Evolutionary conservation across 2,797 vertebrate genomes (phyloP), one percentile per base, ranked within the genome.

Genomic region (Channallabes apus): DNA sequence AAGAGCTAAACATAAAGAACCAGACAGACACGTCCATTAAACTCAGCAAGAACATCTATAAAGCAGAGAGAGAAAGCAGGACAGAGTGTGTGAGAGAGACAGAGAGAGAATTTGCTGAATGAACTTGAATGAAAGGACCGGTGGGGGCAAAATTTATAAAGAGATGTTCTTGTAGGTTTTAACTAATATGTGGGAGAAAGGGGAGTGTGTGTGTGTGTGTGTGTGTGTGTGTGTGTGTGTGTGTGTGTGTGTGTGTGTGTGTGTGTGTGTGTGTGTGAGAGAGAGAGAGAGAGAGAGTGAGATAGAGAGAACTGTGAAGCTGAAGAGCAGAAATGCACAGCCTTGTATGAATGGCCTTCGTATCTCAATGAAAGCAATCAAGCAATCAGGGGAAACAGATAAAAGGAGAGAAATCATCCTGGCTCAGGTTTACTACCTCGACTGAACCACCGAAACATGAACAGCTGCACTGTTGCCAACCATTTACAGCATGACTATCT

Each of bases 271-370:
- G n/a, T n/a, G n/a, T n/a, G n/a, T n/a, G n/a, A n/a, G n/a, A n/a
- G n/a, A n/a, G n/a, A n/a, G n/a, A n/a, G n/a, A n/a, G n/a, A n/a
- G n/a, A n/a, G n/a, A n/a, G n/a, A n/a, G n/a, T n/a, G 85, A 84
- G 87, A 85, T 88, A 88, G 87, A 88, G 89, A 62, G 58, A 87
- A 87, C 77, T 91, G 89, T 87, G 90, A 87, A 32, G 82, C 85
- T 93, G 89, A 93, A 94, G 90, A 89, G 90, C 81, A 83, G 87
- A 86, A 91, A 88, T 90, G 85, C 87, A 86, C 86, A 62, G 82
- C 73, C 88, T 82, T 89, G 88, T 91, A 87, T 90, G 90, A 85
- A 88, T 91, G 89, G 84, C 88, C 88, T 91, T 92, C 92, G 90
- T 87, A 87, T 89, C 76, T 88, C 90, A 93, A 92, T 89, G 90